Conservation (phyloP, 2,113 vertebrate species). For the Limnothrissa miodon region DNA sequence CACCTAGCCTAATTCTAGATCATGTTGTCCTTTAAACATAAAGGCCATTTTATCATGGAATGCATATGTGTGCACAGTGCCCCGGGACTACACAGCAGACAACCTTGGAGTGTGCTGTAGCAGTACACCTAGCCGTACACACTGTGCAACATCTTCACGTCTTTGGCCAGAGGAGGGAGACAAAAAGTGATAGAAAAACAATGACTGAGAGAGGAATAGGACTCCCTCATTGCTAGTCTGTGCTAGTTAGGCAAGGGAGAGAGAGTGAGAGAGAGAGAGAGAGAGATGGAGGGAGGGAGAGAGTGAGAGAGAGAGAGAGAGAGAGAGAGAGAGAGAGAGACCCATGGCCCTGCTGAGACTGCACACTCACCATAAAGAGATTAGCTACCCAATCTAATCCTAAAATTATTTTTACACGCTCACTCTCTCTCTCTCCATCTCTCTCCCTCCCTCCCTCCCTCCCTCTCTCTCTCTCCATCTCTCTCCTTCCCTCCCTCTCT, state of each 20-base stretch:
- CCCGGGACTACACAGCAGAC: not conserved
- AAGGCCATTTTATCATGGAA: not conserved
- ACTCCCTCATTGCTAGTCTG: not conserved
- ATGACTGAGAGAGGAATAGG: conserved; percentile 23
- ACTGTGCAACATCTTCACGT: not conserved
- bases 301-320: conserved; percentile 18
- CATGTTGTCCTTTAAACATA: not conserved
- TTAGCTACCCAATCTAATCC: conserved; percentile 87
- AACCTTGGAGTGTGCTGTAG: not conserved
- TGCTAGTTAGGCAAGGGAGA: conserved; percentile 19
- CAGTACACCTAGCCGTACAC: not conserved
- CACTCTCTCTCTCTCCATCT: conserved; percentile 44
- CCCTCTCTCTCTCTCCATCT: conserved; percentile 37
- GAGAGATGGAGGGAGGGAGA: not conserved
- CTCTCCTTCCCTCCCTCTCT: conserved; percentile 61
- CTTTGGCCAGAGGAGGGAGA: not conserved
- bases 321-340: conserved; percentile 35
- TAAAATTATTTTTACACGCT: conserved; percentile 82
- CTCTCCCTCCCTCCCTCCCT: conserved; percentile 42
- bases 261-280: conserved; percentile 34
- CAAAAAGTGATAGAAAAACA: too few relatives aligned
- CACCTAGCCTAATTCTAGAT: not conserved
- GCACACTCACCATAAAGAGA: conserved; percentile 92
- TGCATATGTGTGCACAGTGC: not conserved
- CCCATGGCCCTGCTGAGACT: conserved; percentile 80